Evolutionary conservation across 1,140 invertebrate genomes (phyloP).

Genomic region (Microplitis mediator): DNA sequence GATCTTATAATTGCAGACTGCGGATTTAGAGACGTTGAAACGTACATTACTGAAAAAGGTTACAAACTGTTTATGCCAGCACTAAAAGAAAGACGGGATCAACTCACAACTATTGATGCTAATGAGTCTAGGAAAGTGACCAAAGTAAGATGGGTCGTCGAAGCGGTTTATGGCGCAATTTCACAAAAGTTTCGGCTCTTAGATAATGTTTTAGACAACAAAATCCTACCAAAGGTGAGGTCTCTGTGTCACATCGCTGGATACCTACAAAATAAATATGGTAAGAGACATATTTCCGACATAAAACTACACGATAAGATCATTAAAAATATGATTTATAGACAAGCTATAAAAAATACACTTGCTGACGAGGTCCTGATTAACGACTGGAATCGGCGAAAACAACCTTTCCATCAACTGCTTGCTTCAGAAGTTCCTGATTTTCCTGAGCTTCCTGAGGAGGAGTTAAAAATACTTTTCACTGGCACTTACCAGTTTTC

Average conservation of each 20-base stretch:
- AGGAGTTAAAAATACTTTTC: neutral
- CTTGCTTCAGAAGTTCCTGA: neutral
- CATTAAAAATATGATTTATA: neutral
- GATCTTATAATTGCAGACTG: no score
- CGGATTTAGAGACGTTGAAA: no score
- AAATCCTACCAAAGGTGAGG: constrained; percentile 24
- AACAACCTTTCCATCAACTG: neutral
- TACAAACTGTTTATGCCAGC: no score
- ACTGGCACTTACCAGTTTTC: neutral
- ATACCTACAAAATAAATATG: no score
- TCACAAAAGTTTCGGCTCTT: constrained; percentile 23
- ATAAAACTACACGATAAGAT: neutral
- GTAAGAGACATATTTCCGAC: neutral
- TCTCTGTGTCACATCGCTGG: neutral
- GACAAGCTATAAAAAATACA: neutral
- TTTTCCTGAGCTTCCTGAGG: neutral
- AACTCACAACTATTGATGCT: constrained; percentile 2
- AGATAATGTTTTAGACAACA: constrained; percentile 22
- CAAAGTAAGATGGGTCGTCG: constrained; percentile 26
- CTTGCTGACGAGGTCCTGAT: neutral
- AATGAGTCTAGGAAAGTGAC: constrained; percentile 25
- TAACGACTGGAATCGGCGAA: neutral
- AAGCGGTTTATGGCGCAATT: constrained; percentile 23
- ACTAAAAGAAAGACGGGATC: neutral
- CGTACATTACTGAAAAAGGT: no score